Conservation (phyloP, 2,113 vertebrate genomes). For the Odocoileus hemionus region DNA sequence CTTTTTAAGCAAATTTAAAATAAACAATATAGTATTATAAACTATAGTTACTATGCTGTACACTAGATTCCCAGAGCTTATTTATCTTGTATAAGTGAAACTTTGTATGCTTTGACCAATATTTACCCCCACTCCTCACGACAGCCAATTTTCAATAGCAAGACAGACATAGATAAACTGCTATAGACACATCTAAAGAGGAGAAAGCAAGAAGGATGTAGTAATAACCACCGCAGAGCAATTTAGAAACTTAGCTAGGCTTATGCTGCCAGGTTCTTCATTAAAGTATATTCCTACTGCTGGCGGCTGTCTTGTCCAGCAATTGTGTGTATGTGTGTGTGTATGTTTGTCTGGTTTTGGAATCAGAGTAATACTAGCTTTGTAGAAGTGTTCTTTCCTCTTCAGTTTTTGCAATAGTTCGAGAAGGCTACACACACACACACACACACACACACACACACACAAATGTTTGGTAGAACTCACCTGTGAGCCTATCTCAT, state of each 20-base stretch:
- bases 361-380: background rate
- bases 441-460: background rate
- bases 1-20: background rate
- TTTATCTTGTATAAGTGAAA: background rate
- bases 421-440: background rate
- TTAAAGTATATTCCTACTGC: background rate
- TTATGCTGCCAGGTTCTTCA: background rate
- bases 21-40: background rate
- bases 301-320: background rate
- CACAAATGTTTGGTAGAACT: background rate
- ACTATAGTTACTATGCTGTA: background rate
- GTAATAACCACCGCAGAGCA: background rate
- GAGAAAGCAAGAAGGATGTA: background rate
- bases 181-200: background rate
- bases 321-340: background rate
- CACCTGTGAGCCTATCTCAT: background rate
- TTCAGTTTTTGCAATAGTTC: background rate
- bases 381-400: background rate
- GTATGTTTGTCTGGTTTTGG: background rate
- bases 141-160: background rate
- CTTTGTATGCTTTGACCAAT: background rate
- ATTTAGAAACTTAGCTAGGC: background rate
- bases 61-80: background rate
- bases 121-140: background rate
- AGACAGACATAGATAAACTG: background rate